Percentiles rank a stretch among this genome's conserved stretches.
These are phyloP conservation scores for Mesorhabditis spiculigera DNA, from an alignment of 2,888 invertebrate genomes.

Conservation along the genomic window DNA sequence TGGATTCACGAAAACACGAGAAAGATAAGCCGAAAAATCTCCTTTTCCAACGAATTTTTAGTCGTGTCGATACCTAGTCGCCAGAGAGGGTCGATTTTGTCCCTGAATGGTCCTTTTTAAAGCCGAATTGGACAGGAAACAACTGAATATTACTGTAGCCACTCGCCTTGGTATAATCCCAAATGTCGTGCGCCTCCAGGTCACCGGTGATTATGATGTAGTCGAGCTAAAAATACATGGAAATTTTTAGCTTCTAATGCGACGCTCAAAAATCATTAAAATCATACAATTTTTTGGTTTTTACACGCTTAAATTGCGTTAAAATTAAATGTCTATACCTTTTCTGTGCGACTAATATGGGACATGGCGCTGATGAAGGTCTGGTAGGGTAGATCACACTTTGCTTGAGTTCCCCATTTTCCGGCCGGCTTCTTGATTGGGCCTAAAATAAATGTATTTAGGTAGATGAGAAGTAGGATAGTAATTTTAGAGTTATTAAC, in stretches of 20 bases:
- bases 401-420: conserved; percentile 58
- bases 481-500: no score
- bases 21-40: no score
- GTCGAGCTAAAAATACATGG: conserved; percentile 65
- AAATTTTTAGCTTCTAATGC: conserved; percentile 6
- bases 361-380: conserved; percentile 59
- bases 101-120: no score
- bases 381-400: conserved; percentile 59
- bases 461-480: no score
- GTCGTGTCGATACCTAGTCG: no score
- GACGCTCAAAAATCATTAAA: background rate
- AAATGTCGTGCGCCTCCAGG: conserved; percentile 88
- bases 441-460: background rate
- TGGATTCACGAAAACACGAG: no score
- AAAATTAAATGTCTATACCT: conserved; percentile 15
- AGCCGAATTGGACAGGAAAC: no score
- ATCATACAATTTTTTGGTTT: background rate
- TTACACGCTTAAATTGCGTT: background rate
- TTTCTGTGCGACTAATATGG: conserved; percentile 54
- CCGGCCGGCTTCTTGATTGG: conserved; percentile 47
- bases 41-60: no score
- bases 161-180: conserved; percentile 71
- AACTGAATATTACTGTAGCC: no score
- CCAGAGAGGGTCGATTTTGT: no score
- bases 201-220: conserved; percentile 88